Base-by-base conservation (phyloP, 2,113 vertebrate species). In the Stigmatopora nigra region DNA sequence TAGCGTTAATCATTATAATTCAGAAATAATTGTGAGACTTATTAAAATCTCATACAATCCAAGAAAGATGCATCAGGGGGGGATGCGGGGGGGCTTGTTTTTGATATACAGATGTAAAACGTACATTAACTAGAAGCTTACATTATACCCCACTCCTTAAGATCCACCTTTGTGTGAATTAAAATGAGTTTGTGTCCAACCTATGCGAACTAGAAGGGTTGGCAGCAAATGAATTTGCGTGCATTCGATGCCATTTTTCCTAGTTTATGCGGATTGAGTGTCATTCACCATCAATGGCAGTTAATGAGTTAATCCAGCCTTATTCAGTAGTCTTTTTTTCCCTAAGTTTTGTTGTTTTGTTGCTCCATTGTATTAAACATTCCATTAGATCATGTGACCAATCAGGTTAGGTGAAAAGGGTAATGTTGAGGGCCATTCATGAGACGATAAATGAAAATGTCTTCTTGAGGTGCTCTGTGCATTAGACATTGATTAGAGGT, bases 1-100 rank as follows among this genome's bases (percentile, higher is more conserved):
- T 86, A 85, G 83, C 78, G n/a, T 86, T 84, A 45, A 66, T 79
- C 60, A 68, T 72, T 62, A 66, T 70, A 64, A 76, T 63, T 75
- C 70, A 67, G 64, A 72, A 67, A 77, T 76, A 74, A 75, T 10
- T 64, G 63, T 45, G 66, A 72, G 69, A 68, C 45, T 69, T 36
- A 14, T 64, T 61, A 60, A 44, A 44, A 57, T 72, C 71, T 69
- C 56, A 46, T 67, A 68, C 61, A 61, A 63, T 66, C n/a, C n/a
- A 53, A 60, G 69, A 70, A 44, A 49, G 64, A 65, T 64, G 58
- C 11, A 25, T 48, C n/a, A 45, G 56, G 57, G 63, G 67, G 12
- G n/a, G n/a, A n/a, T n/a, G n/a, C n/a, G n/a, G 49, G 56, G 57
- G 63, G 67, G 12, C 66, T 14, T 44, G 19, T 48, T 64, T 68